Evolutionary conservation across 2,113 vertebrate genomes (phyloP), one percentile per base, ranked within the genome.

Genomic region (Rhabdomys dilectus): DNA sequence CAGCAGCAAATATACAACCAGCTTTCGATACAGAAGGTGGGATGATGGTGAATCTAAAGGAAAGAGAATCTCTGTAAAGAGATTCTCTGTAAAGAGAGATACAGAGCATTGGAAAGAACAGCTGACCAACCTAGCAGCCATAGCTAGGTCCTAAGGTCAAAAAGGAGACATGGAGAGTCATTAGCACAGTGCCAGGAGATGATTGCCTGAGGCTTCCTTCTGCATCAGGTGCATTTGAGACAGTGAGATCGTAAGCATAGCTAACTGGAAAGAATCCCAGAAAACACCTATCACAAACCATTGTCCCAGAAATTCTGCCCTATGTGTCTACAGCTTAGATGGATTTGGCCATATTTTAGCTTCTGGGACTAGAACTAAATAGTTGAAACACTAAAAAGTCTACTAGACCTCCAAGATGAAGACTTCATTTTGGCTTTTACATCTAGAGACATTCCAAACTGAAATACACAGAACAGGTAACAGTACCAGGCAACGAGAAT

Each of bases 51-150:
- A 73, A 10, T 84, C 58, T 58, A 78, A 68, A n/a, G 31, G 0
- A 96, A 92, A 62, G 87, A 36, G 45, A 91, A 51, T 51, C 51
- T 11, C 51, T 51, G 51, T 51, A 51, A 51, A 96, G 92, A 62
- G 87, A 36, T n/a, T 51, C 51, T 11, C 51, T 51, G 51, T 51
- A 51, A 51, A 96, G 92, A 62, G 87, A 36, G 45, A 91, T 24
- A 64, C 34, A 51, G 39, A 19, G 64, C 1, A 1, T 7, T n/a
- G 45, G 7, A 36, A 9, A 62, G 68, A 84, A 17, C 82, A 80
- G 48, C 9, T n/a, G 0, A 62, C 53, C 45, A 75, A 34, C 8
- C 31, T 3, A 39, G 60, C 58, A 62, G 58, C 36, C 8, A 26
- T 10, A 42, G 51, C 22, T 66, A 64, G 53, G 1, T 66, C 76